Conservation (phyloP, 2,113 vertebrate species). For the Microcebus jonahi region DNA sequence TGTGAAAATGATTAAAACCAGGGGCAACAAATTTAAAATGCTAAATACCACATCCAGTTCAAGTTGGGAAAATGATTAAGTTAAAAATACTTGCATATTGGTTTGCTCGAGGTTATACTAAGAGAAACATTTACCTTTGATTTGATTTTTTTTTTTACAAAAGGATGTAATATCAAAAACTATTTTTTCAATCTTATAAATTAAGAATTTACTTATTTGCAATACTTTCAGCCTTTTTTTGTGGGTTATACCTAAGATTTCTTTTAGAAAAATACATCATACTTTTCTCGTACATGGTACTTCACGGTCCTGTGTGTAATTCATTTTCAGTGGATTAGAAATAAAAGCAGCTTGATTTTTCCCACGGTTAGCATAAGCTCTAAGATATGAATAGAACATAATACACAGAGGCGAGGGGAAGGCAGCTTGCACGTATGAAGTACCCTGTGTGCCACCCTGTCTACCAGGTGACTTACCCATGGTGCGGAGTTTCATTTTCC, state of each 20-base stretch:
- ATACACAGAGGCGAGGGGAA: neutral
- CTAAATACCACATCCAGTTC: neutral
- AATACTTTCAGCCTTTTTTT: neutral
- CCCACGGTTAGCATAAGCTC: neutral
- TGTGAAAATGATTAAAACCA: neutral
- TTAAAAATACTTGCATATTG: neutral
- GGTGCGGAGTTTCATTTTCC: neutral
- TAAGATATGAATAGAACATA: neutral
- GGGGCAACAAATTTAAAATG: constrained; percentile 19
- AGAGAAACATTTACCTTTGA: neutral
- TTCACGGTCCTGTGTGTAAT: neutral
- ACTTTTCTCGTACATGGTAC: neutral
- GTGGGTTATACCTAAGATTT: neutral
- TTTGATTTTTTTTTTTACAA: neutral
- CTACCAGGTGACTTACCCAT: neutral
- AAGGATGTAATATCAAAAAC: neutral
- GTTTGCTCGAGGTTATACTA: neutral
- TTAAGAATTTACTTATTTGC: constrained; percentile 1
- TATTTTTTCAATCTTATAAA: neutral
- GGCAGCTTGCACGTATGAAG: rapidly evolving
- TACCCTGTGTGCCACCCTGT: neutral
- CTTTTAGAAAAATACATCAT: neutral
- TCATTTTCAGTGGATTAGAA: neutral
- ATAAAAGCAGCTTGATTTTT: neutral
- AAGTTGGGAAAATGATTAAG: neutral